phyloP scores from a whole-genome alignment of 2,888 invertebrate species.

The Carpatolechia fugitivella region DNA sequence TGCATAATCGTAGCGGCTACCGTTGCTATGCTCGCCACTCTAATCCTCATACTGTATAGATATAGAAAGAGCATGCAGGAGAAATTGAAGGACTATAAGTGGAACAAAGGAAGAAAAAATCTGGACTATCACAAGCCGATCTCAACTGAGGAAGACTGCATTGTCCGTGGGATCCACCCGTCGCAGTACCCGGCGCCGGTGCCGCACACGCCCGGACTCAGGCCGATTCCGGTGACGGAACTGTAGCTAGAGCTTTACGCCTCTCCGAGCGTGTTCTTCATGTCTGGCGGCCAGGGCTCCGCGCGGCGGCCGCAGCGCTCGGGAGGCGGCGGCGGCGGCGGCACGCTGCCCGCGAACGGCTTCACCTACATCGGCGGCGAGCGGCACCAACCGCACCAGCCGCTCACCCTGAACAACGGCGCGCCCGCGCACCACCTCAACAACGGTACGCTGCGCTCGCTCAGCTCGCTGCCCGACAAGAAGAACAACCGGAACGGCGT shows the following conservation, averaged over 20 bases:
- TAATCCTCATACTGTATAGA: conserved; percentile 87
- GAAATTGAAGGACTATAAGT: conserved; percentile 89
- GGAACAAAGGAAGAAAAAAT: conserved; percentile 90
- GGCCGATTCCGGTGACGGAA: conserved; percentile 92
- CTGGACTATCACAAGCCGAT: conserved; percentile 94
- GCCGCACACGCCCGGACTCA: conserved; percentile 79
- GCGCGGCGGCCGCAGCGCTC: conserved; percentile 72
- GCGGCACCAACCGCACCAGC: conserved; percentile 74
- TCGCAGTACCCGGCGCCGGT: conserved; percentile 76
- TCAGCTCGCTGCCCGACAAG: conserved; percentile 62
- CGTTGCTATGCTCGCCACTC: conserved; percentile 84
- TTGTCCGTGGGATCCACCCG: conserved; percentile 82
- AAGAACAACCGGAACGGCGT: conserved; percentile 69
- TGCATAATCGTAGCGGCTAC: conserved; percentile 87
- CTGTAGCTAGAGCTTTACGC: conserved; percentile 98
- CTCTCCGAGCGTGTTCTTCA: conserved; percentile 89
- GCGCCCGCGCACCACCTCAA: conserved; percentile 73
- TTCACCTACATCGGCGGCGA: conserved; percentile 88
- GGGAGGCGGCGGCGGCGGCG: conserved; percentile 74
- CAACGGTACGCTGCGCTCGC: conserved; percentile 67
- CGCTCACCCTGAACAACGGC: conserved; percentile 74
- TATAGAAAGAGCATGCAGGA: conserved; percentile 90
- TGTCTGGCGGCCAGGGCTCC: conserved; percentile 81
- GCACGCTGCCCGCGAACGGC: conserved; percentile 85
- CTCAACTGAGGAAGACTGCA: conserved; percentile 90